Base-by-base conservation (phyloP, 2,888 invertebrate species). In the Perdita meconis region DNA sequence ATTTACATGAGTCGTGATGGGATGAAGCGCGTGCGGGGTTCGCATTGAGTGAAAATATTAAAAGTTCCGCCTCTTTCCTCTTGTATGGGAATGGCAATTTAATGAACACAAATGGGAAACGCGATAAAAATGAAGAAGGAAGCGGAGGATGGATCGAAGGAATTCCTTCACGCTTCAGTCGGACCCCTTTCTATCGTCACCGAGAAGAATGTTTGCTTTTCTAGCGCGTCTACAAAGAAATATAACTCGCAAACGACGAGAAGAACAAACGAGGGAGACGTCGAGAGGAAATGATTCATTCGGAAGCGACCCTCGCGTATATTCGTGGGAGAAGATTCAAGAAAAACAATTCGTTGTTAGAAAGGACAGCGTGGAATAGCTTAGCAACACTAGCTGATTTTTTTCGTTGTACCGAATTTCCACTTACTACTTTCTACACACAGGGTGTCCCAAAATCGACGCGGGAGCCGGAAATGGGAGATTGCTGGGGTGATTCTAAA, bases 41-140 rank as follows among this genome's bases (percentile, higher is more conserved):
- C n/a, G 13, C n/a, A 26, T 16, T 12, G 8, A 24, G 36, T 2
- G 36, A 59, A 47, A 53, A 40, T 67, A 67, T 59, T 59, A 16
- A 22, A 47, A 50, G 16, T 50, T 26, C 19, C 67, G n/a, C 13
- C 10, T 50, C 47, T 50, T 19, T 47, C 47, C 50, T 38, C 60
- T 40, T 30, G 60, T 50, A 24, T 19, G 40, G 51, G 61, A 69
- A 69, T 63, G 63, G 34, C 53, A 69, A 69, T 69, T 69, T 69
- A 69, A 69, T 63, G 68, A 69, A 63, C 63, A 63, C 42, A 53
- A 22, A 24, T 30, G 6, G 8, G 40, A 51, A 61, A 40, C 40
- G 40, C 51, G 24, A 63, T 51, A 63, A 53, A 53, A 63, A 63
- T 22, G 30, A 12, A 51, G 60, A 50, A 51, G 47, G 22, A 22